A percentile compares a stretch with the other conserved stretches of the same genome.
phyloP scores from a whole-genome alignment of 92 coral and sea anemone species.

The Umimayanthus chanpuru region DNA sequence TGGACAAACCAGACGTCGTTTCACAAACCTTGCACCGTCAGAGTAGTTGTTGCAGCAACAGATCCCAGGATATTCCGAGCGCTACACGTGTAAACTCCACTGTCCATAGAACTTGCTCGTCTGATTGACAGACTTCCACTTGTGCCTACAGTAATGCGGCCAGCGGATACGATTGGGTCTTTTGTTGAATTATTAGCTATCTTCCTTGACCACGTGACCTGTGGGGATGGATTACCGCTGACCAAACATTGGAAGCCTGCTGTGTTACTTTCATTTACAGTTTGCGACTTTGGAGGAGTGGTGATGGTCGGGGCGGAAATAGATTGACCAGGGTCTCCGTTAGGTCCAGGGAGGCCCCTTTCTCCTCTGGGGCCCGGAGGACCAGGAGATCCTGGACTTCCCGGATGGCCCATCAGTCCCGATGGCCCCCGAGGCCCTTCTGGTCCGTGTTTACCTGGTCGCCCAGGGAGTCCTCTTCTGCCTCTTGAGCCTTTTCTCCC shows the following conservation, averaged over 20 bases:
- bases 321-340: slow-evolving; percentile 68
- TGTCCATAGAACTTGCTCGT: slow-evolving; percentile 50
- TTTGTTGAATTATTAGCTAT: slow-evolving; percentile 6
- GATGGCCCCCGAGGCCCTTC: slow-evolving; percentile 55
- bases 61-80: slow-evolving; percentile 65
- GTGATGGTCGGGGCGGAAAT: slow-evolving; percentile 64
- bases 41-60: slow-evolving; percentile 44
- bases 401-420: slow-evolving; percentile 42
- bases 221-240: slow-evolving; percentile 69
- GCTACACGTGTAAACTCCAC: slow-evolving; percentile 59
- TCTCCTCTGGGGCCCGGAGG: slow-evolving; percentile 68
- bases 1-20: too few relatives aligned
- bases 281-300: slow-evolving; percentile 49
- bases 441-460: slow-evolving; percentile 54
- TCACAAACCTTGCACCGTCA: slow-evolving; percentile 65
- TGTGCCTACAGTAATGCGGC: slow-evolving; percentile 6
- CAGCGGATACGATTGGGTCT: slow-evolving; percentile 1
- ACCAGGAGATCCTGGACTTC: slow-evolving; percentile 45
- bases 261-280: slow-evolving; percentile 55
- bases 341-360: slow-evolving; percentile 66
- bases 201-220: slow-evolving; percentile 68
- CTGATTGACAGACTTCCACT: slow-evolving; percentile 52
- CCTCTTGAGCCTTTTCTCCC: slow-evolving; percentile 44
- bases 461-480: slow-evolving; percentile 51
- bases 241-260: slow-evolving; percentile 65